Conservation (phyloP, 2,113 vertebrate genomes). For the Gallinago jamesoni region DNA sequence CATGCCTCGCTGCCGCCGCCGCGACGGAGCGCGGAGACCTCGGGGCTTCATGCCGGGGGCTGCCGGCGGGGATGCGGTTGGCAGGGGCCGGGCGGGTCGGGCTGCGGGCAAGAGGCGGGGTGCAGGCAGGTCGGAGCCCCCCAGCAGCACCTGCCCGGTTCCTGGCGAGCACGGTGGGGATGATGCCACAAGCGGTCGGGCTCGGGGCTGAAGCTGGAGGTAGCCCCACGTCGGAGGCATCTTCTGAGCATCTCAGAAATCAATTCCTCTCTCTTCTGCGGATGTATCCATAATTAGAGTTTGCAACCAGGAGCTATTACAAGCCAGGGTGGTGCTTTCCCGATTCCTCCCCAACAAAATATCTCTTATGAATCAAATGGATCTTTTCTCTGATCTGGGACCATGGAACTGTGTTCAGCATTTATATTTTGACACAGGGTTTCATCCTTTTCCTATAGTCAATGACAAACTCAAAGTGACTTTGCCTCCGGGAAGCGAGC, state of each 20-base stretch:
- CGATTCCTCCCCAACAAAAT: not conserved
- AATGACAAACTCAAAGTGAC: not conserved
- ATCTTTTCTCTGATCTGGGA: not conserved
- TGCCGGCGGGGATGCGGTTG: not conserved
- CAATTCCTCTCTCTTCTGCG: not conserved
- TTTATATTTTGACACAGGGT: not conserved
- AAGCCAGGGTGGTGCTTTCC: not conserved
- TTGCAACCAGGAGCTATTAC: not conserved
- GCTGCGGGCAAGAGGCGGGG: not conserved
- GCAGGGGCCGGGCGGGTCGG: not conserved
- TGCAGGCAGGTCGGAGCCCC: not conserved
- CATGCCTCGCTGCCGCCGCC: not conserved
- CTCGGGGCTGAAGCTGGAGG: not conserved
- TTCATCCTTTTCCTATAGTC: not conserved
- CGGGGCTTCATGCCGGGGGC: not conserved
- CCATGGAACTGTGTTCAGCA: not conserved
- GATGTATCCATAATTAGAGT: not conserved
- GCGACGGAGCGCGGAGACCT: not conserved
- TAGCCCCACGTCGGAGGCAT: not conserved
- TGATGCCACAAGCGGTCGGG: not conserved
- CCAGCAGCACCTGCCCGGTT: not conserved
- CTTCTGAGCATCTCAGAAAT: not conserved
- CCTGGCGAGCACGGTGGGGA: not conserved
- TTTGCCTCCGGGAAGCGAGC: not conserved
- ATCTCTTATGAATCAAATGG: not conserved